phyloP scores from a whole-genome alignment of 2,888 invertebrate genomes.

The Ormyrus pomaceus region DNA sequence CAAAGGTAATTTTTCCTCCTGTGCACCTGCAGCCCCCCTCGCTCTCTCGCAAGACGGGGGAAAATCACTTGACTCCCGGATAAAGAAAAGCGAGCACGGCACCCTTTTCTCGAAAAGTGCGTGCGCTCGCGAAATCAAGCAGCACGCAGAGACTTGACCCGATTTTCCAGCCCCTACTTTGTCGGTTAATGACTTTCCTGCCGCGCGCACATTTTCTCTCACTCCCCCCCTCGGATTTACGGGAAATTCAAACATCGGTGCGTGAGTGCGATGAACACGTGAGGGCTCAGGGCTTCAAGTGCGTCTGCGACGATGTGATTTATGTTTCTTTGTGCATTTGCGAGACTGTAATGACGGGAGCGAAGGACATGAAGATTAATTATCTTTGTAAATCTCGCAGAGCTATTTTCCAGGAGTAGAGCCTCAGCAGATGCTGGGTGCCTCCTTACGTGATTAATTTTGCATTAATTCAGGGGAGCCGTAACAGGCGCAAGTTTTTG shows the following conservation, averaged over 20 bases:
- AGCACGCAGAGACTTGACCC: slow-evolving; percentile 48
- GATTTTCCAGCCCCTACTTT: slow-evolving; percentile 34
- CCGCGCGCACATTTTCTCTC: slow-evolving; percentile 2
- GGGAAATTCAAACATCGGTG: slow-evolving; percentile 20
- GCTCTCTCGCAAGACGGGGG: background rate
- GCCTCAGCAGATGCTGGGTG: slow-evolving; percentile 2
- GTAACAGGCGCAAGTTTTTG: too few relatives aligned
- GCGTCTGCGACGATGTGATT: slow-evolving; percentile 43
- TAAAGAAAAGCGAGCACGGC: too few relatives aligned
- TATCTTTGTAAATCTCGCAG: slow-evolving; percentile 29
- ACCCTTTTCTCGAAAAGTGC: background rate
- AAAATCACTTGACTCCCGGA: background rate
- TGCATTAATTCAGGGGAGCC: slow-evolving; percentile 7
- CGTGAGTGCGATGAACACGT: background rate
- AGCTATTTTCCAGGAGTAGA: slow-evolving; percentile 16
- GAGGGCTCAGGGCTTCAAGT: background rate
- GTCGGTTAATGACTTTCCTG: slow-evolving; percentile 50
- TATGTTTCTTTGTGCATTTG: slow-evolving; percentile 50
- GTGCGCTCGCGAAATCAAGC: background rate
- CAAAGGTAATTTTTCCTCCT: background rate
- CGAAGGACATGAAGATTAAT: slow-evolving; percentile 48
- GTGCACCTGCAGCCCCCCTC: background rate
- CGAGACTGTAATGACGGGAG: slow-evolving; percentile 24
- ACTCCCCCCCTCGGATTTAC: background rate
- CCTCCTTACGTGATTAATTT: slow-evolving; percentile 41